phyloP scores from a whole-genome alignment of 2,113 vertebrate species.

The Peromyscus polionotus region DNA sequence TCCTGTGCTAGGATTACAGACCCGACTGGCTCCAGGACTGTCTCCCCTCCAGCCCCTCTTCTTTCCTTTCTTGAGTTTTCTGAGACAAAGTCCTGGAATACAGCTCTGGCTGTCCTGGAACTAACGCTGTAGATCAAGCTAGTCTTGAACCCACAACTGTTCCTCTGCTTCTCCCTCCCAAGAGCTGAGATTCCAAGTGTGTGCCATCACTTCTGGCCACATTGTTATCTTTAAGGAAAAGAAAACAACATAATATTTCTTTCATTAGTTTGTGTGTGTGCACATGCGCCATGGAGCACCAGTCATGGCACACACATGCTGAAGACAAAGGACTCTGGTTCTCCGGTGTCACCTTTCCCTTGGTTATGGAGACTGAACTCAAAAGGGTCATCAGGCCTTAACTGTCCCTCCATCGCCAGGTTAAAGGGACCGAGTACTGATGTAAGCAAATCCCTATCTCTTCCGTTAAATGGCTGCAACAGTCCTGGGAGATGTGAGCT shows the following conservation, averaged over 20 bases:
- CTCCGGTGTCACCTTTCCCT: background rate
- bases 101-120: background rate
- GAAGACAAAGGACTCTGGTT: background rate
- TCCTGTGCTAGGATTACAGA: background rate
- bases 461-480: background rate
- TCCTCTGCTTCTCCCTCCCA: background rate
- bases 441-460: background rate
- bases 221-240: background rate
- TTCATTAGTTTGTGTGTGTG: background rate
- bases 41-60: background rate
- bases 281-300: background rate
- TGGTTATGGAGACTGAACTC: no score
- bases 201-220: background rate
- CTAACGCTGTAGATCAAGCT: background rate
- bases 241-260: background rate
- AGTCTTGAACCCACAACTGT: background rate
- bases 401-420: accelerated
- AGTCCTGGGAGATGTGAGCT: background rate
- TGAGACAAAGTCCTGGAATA: background rate
- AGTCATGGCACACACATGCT: background rate
- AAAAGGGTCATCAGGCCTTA: background rate
- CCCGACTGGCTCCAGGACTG: no score
- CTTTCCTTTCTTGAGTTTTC: background rate
- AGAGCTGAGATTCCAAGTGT: background rate
- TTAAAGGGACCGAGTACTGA: background rate